Evolutionary conservation across 1,140 invertebrate species (phyloP).

Genomic region (Bombus ignitus): DNA sequence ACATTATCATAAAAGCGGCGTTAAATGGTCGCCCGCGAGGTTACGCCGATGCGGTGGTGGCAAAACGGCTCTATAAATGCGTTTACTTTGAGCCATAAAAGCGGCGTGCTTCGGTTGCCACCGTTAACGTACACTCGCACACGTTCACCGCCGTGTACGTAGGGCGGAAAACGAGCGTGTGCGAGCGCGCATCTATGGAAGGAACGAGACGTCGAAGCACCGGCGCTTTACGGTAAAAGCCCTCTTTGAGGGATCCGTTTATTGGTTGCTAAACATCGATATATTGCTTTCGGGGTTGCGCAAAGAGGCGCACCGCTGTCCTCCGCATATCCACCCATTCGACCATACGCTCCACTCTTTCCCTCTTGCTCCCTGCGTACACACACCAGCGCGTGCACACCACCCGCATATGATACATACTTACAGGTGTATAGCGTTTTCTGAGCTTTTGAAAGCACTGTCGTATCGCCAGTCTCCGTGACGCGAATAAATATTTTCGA

Average conservation of each 20-base stretch:
- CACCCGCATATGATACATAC: slow-evolving; percentile 49
- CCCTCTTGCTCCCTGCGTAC: slow-evolving; percentile 43
- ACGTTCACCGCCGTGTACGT: background rate
- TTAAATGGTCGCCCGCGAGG: slow-evolving; percentile 76
- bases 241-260: slow-evolving; percentile 82
- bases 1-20: slow-evolving; percentile 81
- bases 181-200: slow-evolving; percentile 46
- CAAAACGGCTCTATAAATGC: slow-evolving; percentile 81
- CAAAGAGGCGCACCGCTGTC: slow-evolving; percentile 72
- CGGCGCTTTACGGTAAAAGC: slow-evolving; percentile 80
- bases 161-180: background rate
- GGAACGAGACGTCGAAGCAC: slow-evolving; percentile 71
- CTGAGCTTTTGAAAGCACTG: slow-evolving; percentile 78
- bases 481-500: slow-evolving; percentile 62
- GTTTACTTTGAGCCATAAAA: slow-evolving; percentile 82
- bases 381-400: slow-evolving; percentile 48
- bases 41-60: slow-evolving; percentile 68
- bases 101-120: slow-evolving; percentile 74
- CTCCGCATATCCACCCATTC: slow-evolving; percentile 60
- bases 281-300: slow-evolving; percentile 80
- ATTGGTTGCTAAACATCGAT: slow-evolving; percentile 84
- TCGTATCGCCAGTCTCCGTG: slow-evolving; percentile 24
- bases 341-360: slow-evolving; percentile 57
- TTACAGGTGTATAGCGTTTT: slow-evolving; percentile 57
- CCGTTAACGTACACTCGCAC: slow-evolving; percentile 69